Base-by-base conservation (phyloP, 2,888 invertebrate species). In the Adelphocoris suturalis region DNA sequence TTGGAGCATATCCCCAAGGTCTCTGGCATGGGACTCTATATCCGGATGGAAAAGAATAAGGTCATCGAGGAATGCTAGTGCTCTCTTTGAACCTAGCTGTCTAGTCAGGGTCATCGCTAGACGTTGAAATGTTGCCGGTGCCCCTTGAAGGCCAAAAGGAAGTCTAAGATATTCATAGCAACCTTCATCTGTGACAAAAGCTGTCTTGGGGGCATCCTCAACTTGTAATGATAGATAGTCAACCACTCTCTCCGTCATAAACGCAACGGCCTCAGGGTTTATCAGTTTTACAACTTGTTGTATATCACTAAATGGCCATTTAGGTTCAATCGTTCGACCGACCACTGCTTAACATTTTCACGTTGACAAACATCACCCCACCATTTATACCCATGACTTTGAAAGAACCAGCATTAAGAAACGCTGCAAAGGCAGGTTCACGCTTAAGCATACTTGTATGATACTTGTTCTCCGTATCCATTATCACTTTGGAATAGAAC, bases 371-470 rank as follows among this genome's bases (percentile, higher is more conserved):
- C 57, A 57, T 57, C 13, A 76, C 76, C 7, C 76, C 76, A 4
- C 76, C 76, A 27, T 76, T 76, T 23, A 76, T 76, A 13, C 76
- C 76, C 76, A 76, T 76, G 12, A 76, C 76, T 16, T 76, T 76
- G 76, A 76, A 76, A 5, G 76, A 76, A 13, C 76, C 76, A 76
- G 14, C 4, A 16, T 57, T 57, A 4, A 76, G 37, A 27, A 76
- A 76, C n/a, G 13, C 16, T 4, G 76, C 76, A 23, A 76, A 23
- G 37, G 14, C 11, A 12, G 76, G 76, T 9, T 37, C 76, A 16
- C 7, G 16, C 16, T 76, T 76, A 3, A 76, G 23, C 12, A 23
- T 4, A 23, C 76, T 76, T 16, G 76, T 13, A 28, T 9, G 5
- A 23, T 76, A 76, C 16, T 76, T 76, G 27, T 37, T 37, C 4